Conservation (phyloP, 2,888 invertebrate genomes). For the Pycnomerus fuliginosus region DNA sequence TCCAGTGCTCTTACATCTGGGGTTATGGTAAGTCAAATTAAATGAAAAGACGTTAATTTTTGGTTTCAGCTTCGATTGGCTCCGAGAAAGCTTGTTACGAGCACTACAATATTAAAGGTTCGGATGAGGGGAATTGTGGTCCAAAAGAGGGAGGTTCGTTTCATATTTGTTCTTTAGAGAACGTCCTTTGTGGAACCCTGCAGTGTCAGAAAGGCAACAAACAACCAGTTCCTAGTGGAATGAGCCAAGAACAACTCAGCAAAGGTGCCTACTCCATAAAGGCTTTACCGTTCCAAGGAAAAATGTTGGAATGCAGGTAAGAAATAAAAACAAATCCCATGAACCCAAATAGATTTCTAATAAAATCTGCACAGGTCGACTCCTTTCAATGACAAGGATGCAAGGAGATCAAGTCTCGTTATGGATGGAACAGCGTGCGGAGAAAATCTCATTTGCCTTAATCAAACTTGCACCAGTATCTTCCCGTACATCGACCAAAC, state of each 20-base stretch:
- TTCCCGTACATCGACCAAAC: constrained; percentile 82
- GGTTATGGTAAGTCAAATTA: constrained; percentile 62
- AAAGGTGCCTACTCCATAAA: too few relatives aligned
- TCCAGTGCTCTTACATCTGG: constrained; percentile 94
- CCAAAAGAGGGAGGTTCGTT: constrained; percentile 66
- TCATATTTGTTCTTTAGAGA: constrained; percentile 79
- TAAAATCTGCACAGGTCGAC: too few relatives aligned
- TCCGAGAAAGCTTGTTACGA: constrained; percentile 69
- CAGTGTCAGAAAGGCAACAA: constrained; percentile 93
- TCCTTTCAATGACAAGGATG: too few relatives aligned
- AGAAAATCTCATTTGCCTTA: constrained; percentile 88
- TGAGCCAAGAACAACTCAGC: too few relatives aligned
- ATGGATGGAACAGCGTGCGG: constrained; percentile 94
- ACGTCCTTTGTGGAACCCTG: constrained; percentile 90
- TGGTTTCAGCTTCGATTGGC: not conserved
- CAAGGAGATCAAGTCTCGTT: constrained; percentile 88
- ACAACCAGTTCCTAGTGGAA: too few relatives aligned
- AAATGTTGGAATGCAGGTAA: too few relatives aligned
- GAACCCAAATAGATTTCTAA: too few relatives aligned
- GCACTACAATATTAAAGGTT: constrained; percentile 93
- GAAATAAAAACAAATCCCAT: too few relatives aligned
- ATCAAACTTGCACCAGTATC: constrained; percentile 87
- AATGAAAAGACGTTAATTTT: not conserved
- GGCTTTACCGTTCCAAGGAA: too few relatives aligned
- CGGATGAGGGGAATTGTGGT: constrained; percentile 95